phyloP scores from a whole-genome alignment of 2,113 vertebrate genomes.

The Lucifuga dentata region DNA sequence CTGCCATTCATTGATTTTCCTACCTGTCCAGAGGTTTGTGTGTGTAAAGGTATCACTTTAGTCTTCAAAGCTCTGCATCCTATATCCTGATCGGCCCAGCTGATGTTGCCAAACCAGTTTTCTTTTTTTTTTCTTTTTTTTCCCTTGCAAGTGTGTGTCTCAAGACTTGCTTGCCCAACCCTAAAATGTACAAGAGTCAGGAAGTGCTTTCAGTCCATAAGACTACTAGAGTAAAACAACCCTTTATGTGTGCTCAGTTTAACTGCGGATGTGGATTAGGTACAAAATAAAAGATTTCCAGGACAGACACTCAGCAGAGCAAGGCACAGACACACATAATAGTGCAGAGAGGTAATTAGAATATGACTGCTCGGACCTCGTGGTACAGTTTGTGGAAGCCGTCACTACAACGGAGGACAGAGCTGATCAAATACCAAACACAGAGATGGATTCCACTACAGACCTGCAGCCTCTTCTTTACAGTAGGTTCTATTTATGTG shows the following conservation, averaged over 20 bases:
- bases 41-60: conserved; percentile 17
- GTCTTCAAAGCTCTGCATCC: not conserved
- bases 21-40: not conserved
- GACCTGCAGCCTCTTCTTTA: conserved; percentile 67
- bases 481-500: conserved; percentile 66
- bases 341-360: conserved; percentile 2
- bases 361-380: conserved; percentile 65
- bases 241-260: conserved; percentile 30
- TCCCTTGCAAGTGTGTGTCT: not conserved
- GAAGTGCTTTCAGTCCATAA: conserved; percentile 54
- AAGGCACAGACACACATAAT: not conserved
- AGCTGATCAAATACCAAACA: conserved; percentile 55
- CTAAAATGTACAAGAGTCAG: conserved; percentile 56
- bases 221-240: conserved; percentile 31
- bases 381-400: conserved; percentile 60
- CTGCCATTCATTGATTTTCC: not conserved
- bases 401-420: conserved; percentile 51
- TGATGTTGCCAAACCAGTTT: conserved; percentile 79
- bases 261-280: conserved; percentile 12
- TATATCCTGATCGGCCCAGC: conserved; percentile 16
- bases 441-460: conserved; percentile 81
- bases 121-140: conserved; percentile 8
- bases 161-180: conserved; percentile 57
- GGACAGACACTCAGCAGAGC: not conserved
- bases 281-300: not conserved